Conservation (phyloP, 1,140 invertebrate genomes). For the Thaumatotibia leucotreta region DNA sequence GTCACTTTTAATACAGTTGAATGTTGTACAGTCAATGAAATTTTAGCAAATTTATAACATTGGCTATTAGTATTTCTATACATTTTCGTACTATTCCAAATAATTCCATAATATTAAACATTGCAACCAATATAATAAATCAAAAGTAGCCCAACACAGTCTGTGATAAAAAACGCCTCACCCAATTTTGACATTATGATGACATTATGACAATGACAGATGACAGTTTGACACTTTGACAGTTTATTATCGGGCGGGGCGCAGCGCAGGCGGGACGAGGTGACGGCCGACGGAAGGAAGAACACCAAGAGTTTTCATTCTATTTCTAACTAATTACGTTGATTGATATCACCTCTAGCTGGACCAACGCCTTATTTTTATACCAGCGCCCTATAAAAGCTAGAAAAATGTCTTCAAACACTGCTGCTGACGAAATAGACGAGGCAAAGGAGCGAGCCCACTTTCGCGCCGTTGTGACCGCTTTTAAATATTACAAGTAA, state of each 20-base stretch:
- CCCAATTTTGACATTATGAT: not conserved
- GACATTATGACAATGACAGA: not conserved
- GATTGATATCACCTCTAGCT: constrained; percentile 12
- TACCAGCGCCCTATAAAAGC: not conserved
- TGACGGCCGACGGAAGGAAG: not conserved
- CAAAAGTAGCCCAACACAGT: not conserved
- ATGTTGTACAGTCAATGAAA: not conserved
- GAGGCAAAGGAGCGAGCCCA: constrained; percentile 85
- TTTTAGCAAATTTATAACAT: not conserved
- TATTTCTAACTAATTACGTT: not conserved
- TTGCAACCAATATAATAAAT: not conserved
- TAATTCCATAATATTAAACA: not conserved
- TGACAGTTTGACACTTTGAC: not conserved
- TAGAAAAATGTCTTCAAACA: constrained; percentile 47
- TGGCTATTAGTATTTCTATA: not conserved
- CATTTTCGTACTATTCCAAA: not conserved
- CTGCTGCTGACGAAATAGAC: constrained; percentile 66
- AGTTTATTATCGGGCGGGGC: constrained; percentile 1
- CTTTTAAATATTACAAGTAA: constrained; percentile 90
- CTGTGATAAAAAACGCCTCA: not conserved
- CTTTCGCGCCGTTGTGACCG: constrained; percentile 86
- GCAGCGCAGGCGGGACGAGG: not conserved
- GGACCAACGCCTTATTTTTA: constrained; percentile 4
- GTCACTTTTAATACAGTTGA: not conserved
- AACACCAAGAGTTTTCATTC: not conserved